Base-by-base conservation (phyloP, 1,140 invertebrate genomes). In the Anastrepha obliqua region DNA sequence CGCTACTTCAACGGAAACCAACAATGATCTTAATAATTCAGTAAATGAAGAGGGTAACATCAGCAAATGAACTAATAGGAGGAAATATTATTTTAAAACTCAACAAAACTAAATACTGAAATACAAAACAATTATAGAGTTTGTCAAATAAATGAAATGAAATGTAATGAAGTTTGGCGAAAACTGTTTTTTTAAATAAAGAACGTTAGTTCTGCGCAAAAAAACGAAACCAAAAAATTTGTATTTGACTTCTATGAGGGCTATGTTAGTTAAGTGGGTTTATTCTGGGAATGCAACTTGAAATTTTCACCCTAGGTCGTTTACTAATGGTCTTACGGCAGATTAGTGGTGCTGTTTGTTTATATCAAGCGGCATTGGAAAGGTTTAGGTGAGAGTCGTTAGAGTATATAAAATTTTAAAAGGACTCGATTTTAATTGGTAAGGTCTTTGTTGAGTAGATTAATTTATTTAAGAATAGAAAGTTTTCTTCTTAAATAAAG, bases 41-140 rank as follows among this genome's bases (percentile, higher is more conserved):
- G 93, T 93, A 89, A 93, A 93, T 65, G 94, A 94, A 88, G 94
- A 95, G 86, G 93, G 90, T 86, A 94, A 94, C 90, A 90, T 94
- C 89, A 94, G 93, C 92, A 94, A 94, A 90, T 93, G 91, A 90
- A 86, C 29, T n/a, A 60, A 81, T 20, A 55, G 20, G 74, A 55
- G 47, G n/a, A 51, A 81, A 17, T 55, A 81, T 81, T 81, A 81
- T 81, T 81, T 81, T 81, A 81, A 81, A 81, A 58, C 74, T 55
- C 74, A 55, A 81, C 74, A 81, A 81, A 74, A 55, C 74, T 81
- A 81, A 81, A 81, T 81, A 81, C 74, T 81, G 74, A 81, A 81
- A 81, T 81, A 81, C 74, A 81, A 81, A 81, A 81, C 74, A 81
- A 81, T 81, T 81, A 55, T 74, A 55, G 70, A 74, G 74, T 81